These are phyloP conservation scores for Proterorhinus semilunaris DNA, from an alignment of 2,113 vertebrate species.

Conservation along the genomic window DNA sequence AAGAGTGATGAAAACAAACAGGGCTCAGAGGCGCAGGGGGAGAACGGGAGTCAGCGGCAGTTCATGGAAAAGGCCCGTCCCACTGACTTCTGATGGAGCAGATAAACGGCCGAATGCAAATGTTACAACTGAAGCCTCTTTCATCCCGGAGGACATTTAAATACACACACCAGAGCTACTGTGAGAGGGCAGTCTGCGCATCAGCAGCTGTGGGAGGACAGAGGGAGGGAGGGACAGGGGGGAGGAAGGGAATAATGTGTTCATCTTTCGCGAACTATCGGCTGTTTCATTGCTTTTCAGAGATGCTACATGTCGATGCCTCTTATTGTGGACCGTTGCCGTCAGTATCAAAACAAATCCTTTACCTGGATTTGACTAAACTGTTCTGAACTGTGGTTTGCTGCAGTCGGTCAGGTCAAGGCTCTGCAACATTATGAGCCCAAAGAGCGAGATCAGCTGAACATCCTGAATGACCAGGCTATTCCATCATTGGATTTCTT, in stretches of 20 bases:
- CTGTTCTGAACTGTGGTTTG: too few species aligned
- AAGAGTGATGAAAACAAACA: not conserved
- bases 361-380: too few species aligned
- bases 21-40: not conserved
- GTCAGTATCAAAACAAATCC: too few species aligned
- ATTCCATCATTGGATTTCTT: too few species aligned
- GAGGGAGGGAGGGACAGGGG: conserved; percentile 1
- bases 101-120: conserved; percentile 54
- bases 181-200: not conserved
- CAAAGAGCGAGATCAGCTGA: too few species aligned
- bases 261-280: too few species aligned
- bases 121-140: conserved; percentile 47
- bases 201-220: conserved; percentile 3
- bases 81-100: conserved; percentile 43
- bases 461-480: too few species aligned
- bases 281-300: too few species aligned
- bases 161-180: conserved; percentile 28
- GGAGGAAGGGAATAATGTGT: not conserved
- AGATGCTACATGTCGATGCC: too few species aligned
- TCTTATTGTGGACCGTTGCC: too few species aligned
- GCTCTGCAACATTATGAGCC: too few species aligned
- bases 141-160: conserved; percentile 51
- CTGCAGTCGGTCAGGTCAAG: too few species aligned
- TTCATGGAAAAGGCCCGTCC: conserved; percentile 5
- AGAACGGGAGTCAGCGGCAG: not conserved